Conservation (phyloP, 2,888 invertebrate species). For the Dolomedes plantarius region DNA sequence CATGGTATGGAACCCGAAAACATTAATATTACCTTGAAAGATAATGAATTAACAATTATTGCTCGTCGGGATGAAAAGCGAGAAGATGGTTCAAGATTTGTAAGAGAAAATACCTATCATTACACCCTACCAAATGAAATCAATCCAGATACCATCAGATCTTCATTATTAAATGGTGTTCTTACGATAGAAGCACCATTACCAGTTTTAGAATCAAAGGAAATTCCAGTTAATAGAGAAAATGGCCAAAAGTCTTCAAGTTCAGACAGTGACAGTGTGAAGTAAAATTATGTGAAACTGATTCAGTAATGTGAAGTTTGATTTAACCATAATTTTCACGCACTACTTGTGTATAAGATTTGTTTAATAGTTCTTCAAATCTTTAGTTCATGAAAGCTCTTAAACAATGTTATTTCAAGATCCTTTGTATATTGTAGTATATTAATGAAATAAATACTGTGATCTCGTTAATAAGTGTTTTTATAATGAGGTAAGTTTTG, state of each 20-base stretch:
- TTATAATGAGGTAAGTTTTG: too few relatives aligned
- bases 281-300: too few relatives aligned
- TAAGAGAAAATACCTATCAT: conserved; percentile 57
- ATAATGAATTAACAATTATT: conserved; percentile 56
- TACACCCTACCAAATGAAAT: conserved; percentile 70
- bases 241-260: not conserved
- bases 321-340: too few relatives aligned
- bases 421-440: too few relatives aligned
- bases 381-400: too few relatives aligned
- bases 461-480: too few relatives aligned
- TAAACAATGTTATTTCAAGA: too few relatives aligned
- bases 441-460: too few relatives aligned
- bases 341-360: too few relatives aligned
- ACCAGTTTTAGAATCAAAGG: conserved; percentile 54
- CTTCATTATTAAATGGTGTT: conserved; percentile 50
- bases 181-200: conserved; percentile 70
- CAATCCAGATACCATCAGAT: conserved; percentile 67
- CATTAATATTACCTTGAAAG: conserved; percentile 66
- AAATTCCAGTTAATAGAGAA: conserved; percentile 64
- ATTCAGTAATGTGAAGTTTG: too few relatives aligned
- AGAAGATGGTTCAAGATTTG: conserved; percentile 46
- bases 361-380: too few relatives aligned
- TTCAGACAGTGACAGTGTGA: conserved; percentile 21
- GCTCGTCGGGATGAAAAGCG: conserved; percentile 60
- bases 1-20: conserved; percentile 71